Evolutionary conservation across 2,888 invertebrate species (phyloP), one percentile per base, ranked within the genome.

Genomic region (Pandemis corylana): DNA sequence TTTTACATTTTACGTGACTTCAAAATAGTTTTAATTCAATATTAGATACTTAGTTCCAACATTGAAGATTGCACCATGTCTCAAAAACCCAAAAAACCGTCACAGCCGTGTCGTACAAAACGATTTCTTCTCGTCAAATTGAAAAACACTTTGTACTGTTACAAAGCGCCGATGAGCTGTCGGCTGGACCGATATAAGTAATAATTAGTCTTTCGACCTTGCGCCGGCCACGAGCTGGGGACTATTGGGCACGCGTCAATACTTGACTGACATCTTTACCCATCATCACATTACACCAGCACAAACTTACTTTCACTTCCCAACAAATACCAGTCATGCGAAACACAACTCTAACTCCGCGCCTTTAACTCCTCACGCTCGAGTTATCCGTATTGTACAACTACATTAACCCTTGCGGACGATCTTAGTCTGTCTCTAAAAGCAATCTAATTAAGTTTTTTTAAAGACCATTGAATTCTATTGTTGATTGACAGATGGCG

Each of bases 381-480:
- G 65, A 28, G 20, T 13, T 7, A 44, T 9, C 12, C 10, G 42
- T 13, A 62, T 62, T 56, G 15, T 5, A 5, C 59, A 41, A 56
- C 51, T 36, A 62, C 62, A 41, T 36, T 46, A 53, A 53, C 10
- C 20, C 12, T 82, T 85, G 83, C 82, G 83, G 81, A 83, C 81
- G 82, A 87, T 84, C 84, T 87, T 87, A 82, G 85, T 86, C 86
- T 87, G 89, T 89, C 91, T 91, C 90, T 89, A 89, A 94, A 89
- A 92, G 92, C 90, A 89, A 90, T 87, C 93, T 93, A 93, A 92
- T 93, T 93, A 92, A 89, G 91, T 93, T 93, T 93, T 88, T 93
- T 79, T 71, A 62, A 85, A 86, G 84, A 87, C 87, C 89, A 90
- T 93, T 90, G 91, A 93, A 92, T 90, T 88, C 87, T 87, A 87